Evolutionary conservation across 2,113 vertebrate genomes (phyloP).

Genomic region (Axis porcinus): DNA sequence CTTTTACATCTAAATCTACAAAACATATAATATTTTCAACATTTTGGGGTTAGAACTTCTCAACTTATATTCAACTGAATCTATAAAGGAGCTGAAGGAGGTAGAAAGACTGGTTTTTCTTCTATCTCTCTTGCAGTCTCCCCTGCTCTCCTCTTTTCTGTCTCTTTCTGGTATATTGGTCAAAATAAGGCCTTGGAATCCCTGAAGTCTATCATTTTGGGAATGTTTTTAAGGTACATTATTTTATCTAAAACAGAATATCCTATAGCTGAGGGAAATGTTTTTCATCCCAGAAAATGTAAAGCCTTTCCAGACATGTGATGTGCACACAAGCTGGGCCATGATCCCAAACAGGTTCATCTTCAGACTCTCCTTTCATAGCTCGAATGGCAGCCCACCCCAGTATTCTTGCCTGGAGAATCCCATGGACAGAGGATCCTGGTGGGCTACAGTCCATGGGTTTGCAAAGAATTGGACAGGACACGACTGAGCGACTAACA

Average conservation of each 20-base stretch:
- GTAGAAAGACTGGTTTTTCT: not conserved
- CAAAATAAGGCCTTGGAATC: not conserved
- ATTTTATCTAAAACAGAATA: constrained; percentile 24
- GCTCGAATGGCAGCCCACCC: not conserved
- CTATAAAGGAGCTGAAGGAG: not conserved
- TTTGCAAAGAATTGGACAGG: not conserved
- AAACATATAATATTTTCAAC: not conserved
- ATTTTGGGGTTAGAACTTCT: not conserved
- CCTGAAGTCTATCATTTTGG: not conserved
- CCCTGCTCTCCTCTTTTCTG: not conserved
- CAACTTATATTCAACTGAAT: not conserved
- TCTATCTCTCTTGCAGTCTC: accelerated
- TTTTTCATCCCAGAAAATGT: not conserved
- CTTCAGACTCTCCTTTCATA: not conserved
- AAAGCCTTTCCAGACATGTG: not conserved
- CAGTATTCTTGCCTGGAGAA: not conserved
- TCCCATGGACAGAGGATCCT: not conserved
- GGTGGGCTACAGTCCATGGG: not conserved
- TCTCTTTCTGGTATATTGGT: not conserved
- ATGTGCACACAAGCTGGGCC: not conserved
- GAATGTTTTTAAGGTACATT: not conserved
- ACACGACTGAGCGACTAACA: not conserved
- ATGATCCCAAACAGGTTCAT: not conserved
- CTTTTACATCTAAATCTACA: not conserved
- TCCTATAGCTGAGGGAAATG: not conserved